A percentile compares a stretch with the other conserved stretches of the same genome.
These are phyloP conservation scores for Saccostrea echinata DNA, from an alignment of 1,140 invertebrate genomes.

Conservation along the genomic window DNA sequence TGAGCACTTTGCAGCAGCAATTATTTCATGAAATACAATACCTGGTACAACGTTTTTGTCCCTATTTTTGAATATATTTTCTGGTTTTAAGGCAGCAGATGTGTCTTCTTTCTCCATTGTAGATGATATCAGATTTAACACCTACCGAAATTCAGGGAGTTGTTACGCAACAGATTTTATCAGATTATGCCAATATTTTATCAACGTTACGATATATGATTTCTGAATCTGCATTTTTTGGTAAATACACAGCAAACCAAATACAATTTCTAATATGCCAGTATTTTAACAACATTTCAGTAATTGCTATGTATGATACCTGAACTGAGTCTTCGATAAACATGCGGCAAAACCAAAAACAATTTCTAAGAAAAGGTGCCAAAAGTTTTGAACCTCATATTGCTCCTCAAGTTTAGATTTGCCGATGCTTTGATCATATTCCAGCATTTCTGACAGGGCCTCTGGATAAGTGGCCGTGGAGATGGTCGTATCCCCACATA, in stretches of 20 bases:
- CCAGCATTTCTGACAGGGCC: slow-evolving; percentile 69
- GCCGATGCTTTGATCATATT: slow-evolving; percentile 70
- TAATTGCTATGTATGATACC: too few species aligned
- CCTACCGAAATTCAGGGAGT: slow-evolving; percentile 58
- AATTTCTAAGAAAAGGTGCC: not conserved
- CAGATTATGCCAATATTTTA: not conserved
- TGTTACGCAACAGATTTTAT: not conserved
- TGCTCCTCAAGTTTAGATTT: slow-evolving; percentile 74
- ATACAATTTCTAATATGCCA: too few species aligned
- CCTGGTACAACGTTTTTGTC: slow-evolving; percentile 74
- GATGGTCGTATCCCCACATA: slow-evolving; percentile 92
- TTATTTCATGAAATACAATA: slow-evolving; percentile 48
- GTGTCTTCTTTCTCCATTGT: slow-evolving; percentile 57
- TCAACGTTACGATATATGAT: not conserved
- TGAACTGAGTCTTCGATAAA: too few species aligned
- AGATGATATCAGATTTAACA: slow-evolving; percentile 61
- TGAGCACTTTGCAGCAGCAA: not conserved
- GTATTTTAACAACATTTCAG: too few species aligned
- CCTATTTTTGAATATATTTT: slow-evolving; percentile 77
- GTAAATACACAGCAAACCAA: not conserved
- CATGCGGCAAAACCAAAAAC: too few species aligned
- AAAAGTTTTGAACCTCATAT: slow-evolving; percentile 65
- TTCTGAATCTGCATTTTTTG: not conserved
- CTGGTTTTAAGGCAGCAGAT: slow-evolving; percentile 67
- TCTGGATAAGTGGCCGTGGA: slow-evolving; percentile 64